A percentile compares a stretch with the other conserved stretches of the same genome.
Evolutionary conservation across 2,113 vertebrate genomes (phyloP).

Genomic region (Crotalus horridus): DNA sequence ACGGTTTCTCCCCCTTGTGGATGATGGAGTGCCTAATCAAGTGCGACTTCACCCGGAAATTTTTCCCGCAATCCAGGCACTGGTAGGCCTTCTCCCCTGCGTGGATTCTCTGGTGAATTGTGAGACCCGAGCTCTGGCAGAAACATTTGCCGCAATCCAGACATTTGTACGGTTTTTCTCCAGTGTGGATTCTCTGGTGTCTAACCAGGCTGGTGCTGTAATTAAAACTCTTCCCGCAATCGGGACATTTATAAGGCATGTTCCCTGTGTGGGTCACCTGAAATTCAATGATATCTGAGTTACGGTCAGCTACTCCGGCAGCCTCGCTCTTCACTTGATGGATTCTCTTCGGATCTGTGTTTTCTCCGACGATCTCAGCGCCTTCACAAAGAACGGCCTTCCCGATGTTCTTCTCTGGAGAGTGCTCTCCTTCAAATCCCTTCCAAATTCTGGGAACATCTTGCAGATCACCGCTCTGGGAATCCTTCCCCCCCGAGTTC

Average conservation of each 20-base stretch:
- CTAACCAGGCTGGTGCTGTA: slow-evolving; percentile 21
- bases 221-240: slow-evolving; percentile 30
- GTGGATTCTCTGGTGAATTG: slow-evolving; percentile 56
- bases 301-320: neutral
- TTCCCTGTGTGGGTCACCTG: slow-evolving; percentile 6
- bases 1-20: slow-evolving; percentile 66
- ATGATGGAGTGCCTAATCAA: slow-evolving; percentile 62
- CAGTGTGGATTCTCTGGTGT: slow-evolving; percentile 32
- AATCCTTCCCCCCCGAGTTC: neutral
- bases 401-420: neutral
- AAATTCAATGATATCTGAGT: slow-evolving; percentile 2
- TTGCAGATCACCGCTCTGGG: neutral
- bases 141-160: slow-evolving; percentile 41
- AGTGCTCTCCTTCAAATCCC: neutral
- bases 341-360: neutral
- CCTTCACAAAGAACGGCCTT: neutral
- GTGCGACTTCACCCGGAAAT: slow-evolving; percentile 60
- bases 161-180: slow-evolving; percentile 37
- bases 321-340: neutral
- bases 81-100: slow-evolving; percentile 65
- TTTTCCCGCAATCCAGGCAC: slow-evolving; percentile 65
- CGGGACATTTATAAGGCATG: slow-evolving; percentile 14
- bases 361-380: neutral
- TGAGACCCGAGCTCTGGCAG: slow-evolving; percentile 33
- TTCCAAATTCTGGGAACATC: neutral